Conservation (phyloP, 2,797 vertebrate genomes). For the Echiichthys vipera region DNA sequence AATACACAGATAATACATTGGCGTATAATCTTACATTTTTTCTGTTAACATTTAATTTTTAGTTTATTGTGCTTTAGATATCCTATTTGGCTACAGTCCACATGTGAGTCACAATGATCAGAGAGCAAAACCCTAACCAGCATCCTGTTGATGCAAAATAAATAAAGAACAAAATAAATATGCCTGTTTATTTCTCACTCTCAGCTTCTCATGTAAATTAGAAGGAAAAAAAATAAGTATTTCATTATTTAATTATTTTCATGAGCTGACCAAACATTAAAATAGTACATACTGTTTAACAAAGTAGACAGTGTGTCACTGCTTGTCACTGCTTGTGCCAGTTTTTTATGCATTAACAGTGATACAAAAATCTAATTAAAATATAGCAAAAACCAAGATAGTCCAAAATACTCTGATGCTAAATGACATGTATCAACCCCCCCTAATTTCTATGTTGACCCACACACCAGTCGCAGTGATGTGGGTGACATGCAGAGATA, state of each 20-base stretch:
- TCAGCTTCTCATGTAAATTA: neutral
- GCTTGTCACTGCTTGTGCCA: neutral
- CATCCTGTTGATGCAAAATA: too few species aligned
- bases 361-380: neutral
- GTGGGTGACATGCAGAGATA: conserved; percentile 12
- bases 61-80: conserved; percentile 3
- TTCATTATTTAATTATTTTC: neutral
- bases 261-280: neutral
- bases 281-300: neutral
- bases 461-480: neutral
- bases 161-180: neutral
- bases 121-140: conserved; percentile 2
- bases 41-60: neutral
- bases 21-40: neutral
- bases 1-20: neutral
- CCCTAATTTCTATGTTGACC: neutral
- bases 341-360: neutral
- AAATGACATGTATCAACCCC: neutral
- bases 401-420: neutral
- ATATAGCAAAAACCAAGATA: neutral
- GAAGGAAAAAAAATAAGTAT: neutral
- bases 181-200: neutral
- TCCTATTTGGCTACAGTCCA: neutral
- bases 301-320: neutral
- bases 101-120: conserved; percentile 13